phyloP scores from a whole-genome alignment of 2,888 invertebrate species.

The Rhingia campestris region DNA sequence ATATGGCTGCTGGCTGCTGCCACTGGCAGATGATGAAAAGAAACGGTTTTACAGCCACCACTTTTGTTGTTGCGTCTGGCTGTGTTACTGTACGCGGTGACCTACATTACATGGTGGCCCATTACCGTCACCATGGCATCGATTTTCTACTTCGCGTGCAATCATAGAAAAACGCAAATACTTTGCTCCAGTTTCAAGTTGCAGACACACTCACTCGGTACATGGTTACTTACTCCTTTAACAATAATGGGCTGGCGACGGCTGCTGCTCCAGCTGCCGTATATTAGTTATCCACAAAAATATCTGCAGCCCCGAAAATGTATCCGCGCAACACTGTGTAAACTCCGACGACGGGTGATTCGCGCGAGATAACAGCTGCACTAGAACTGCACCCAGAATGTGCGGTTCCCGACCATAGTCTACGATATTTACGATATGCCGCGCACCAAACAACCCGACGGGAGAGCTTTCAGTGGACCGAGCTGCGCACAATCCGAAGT shows the following conservation, averaged over 20 bases:
- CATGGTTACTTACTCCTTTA: constrained; percentile 65
- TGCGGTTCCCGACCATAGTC: neutral
- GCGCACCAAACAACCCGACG: constrained; percentile 18
- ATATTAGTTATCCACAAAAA: neutral
- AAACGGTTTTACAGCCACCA: constrained; percentile 46
- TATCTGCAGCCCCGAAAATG: constrained; percentile 3
- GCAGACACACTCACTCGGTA: neutral
- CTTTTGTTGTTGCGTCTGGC: constrained; percentile 55
- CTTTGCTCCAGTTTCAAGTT: constrained; percentile 25
- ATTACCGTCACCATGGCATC: constrained; percentile 61
- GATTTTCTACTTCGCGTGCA: constrained; percentile 64
- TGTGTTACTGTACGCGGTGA: constrained; percentile 65
- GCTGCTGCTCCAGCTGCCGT: constrained; percentile 2
- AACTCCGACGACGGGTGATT: constrained; percentile 17
- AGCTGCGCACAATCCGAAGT: constrained; percentile 65
- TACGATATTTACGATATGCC: constrained; percentile 70
- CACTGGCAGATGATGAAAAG: constrained; percentile 17
- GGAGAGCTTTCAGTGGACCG: constrained; percentile 42
- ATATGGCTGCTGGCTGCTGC: constrained; percentile 30
- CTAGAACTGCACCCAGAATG: constrained; percentile 68
- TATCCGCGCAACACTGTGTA: constrained; percentile 15
- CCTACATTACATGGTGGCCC: constrained; percentile 62
- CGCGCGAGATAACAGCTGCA: constrained; percentile 67
- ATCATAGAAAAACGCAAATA: constrained; percentile 9
- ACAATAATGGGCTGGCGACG: constrained; percentile 27